Conservation (phyloP, 2,113 vertebrate genomes). For the Notiomystis cincta region DNA sequence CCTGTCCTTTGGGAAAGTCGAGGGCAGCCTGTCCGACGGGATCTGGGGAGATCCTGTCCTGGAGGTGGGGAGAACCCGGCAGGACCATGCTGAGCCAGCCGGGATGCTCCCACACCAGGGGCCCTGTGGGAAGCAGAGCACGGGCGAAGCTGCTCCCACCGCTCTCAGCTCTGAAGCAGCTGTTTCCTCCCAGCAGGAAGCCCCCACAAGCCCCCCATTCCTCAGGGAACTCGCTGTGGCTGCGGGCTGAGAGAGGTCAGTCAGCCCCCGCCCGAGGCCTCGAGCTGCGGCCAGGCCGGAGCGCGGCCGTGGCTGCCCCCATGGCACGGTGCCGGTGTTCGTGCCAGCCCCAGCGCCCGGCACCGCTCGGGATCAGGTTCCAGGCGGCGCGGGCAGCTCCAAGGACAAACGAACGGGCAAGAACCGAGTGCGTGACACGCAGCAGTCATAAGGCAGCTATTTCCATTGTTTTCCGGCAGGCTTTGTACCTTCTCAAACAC, state of each 20-base stretch:
- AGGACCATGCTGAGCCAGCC: background rate
- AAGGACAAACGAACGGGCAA: conserved; percentile 9
- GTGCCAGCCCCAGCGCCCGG: background rate
- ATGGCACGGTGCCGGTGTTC: background rate
- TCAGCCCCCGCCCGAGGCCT: background rate
- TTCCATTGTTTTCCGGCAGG: conserved; percentile 58
- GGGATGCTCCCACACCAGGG: rapidly evolving
- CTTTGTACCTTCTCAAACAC: conserved; percentile 49
- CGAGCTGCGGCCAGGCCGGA: background rate
- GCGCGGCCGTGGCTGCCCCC: background rate
- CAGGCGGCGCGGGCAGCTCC: background rate
- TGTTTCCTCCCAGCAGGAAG: background rate
- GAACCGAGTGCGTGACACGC: conserved; percentile 27
- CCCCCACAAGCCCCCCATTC: rapidly evolving
- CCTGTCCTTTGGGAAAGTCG: background rate
- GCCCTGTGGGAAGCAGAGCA: background rate
- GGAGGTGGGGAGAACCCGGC: background rate
- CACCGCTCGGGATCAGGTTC: background rate
- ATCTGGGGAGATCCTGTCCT: background rate
- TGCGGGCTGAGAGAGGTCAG: background rate
- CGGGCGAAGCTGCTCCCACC: background rate
- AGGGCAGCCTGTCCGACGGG: background rate
- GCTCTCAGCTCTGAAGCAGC: rapidly evolving
- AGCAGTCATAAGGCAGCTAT: conserved; percentile 41
- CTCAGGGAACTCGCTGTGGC: background rate